Evolutionary conservation across 1,140 invertebrate species (phyloP).

Genomic region (Drosophila arizonae): DNA sequence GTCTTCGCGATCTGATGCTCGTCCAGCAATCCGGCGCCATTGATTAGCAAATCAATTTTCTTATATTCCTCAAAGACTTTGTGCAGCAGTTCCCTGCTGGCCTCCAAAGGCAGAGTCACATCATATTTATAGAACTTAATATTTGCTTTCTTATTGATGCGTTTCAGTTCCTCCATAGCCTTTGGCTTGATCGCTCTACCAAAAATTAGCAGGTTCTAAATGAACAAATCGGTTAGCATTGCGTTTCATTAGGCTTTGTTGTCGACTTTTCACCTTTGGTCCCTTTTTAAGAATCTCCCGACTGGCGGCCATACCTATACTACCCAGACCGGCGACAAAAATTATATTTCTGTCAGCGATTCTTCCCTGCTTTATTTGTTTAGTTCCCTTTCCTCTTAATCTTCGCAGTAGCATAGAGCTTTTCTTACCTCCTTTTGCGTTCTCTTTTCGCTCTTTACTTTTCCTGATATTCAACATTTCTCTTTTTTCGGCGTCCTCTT

Average conservation of each 20-base stretch:
- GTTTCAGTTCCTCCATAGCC: neutral
- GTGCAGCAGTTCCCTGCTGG: neutral
- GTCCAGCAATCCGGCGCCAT: neutral
- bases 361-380: neutral
- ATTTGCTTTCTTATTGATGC: neutral
- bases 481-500: neutral
- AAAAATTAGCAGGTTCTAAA: neutral
- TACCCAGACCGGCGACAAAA: neutral
- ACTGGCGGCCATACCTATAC: neutral
- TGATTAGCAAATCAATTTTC: slow-evolving; percentile 3
- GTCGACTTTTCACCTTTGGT: neutral
- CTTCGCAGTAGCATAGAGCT: neutral
- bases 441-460: neutral
- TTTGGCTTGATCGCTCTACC: neutral
- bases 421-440: neutral
- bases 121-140: neutral
- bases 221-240: too few relatives aligned
- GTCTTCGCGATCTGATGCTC: neutral
- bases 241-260: too few relatives aligned
- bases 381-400: neutral
- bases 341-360: neutral
- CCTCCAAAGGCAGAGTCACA: neutral
- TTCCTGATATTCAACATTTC: neutral
- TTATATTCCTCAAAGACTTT: neutral
- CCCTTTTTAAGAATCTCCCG: neutral